A percentile compares a stretch with the other conserved stretches of the same genome.
phyloP scores from a whole-genome alignment of 2,113 vertebrate genomes.

The Chrysochloris asiatica region DNA sequence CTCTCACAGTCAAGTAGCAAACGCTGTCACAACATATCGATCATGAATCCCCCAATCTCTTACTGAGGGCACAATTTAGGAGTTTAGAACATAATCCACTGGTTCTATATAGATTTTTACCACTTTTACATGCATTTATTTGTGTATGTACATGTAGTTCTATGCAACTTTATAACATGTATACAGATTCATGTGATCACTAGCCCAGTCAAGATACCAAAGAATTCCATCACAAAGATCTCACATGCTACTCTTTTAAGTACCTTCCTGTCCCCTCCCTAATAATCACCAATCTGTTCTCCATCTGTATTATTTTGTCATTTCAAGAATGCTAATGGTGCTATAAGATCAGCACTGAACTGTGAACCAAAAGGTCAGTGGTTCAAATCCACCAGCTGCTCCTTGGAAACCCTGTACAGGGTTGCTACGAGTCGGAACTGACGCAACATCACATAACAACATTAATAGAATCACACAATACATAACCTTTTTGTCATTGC shows the following conservation, averaged over 20 bases:
- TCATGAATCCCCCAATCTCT: not conserved
- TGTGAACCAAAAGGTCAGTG: no score
- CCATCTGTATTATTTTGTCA: no score
- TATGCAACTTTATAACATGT: slow-evolving; percentile 2
- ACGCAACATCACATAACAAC: no score
- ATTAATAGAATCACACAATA: no score
- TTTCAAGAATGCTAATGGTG: no score
- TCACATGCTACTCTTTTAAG: not conserved
- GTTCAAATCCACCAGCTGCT: no score
- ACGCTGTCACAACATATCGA: not conserved
- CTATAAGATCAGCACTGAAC: no score
- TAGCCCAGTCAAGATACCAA: not conserved
- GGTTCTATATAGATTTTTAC: no score
- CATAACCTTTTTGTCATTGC: no score
- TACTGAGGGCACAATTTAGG: not conserved
- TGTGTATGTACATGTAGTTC: not conserved
- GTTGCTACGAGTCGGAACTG: no score
- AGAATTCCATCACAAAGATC: not conserved
- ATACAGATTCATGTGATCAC: not conserved
- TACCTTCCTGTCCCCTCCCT: not conserved
- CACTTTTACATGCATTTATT: not conserved
- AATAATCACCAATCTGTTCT: slow-evolving; percentile 25
- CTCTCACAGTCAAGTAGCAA: not conserved
- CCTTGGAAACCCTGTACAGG: no score
- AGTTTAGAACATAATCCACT: not conserved